Percentiles rank a stretch among this genome's conserved stretches.
Evolutionary conservation across 2,888 invertebrate genomes (phyloP).

Genomic region (Acronicta aceris): DNA sequence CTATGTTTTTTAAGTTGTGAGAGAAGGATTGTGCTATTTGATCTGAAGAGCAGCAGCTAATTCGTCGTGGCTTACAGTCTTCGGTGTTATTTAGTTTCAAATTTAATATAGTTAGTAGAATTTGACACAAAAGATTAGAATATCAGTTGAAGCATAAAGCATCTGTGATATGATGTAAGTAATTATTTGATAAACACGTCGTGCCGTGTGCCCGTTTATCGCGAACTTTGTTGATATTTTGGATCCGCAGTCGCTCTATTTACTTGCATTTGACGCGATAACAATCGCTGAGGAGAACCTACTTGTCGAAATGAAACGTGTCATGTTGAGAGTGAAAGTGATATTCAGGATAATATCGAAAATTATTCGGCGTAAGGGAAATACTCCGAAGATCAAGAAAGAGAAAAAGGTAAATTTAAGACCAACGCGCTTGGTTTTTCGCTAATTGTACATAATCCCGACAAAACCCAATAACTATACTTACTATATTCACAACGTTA

Average conservation of each 20-base stretch:
- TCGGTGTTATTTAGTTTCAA: not conserved
- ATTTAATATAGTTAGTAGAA: not conserved
- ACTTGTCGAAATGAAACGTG: conserved; percentile 26
- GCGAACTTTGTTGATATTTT: conserved; percentile 42
- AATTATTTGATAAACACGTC: conserved; percentile 50
- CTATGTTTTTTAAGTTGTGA: too few species aligned
- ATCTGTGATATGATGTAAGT: conserved; percentile 44
- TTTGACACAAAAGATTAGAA: conserved; percentile 38
- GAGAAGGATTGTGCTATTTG: too few species aligned
- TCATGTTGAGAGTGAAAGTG: conserved; percentile 19
- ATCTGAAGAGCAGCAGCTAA: too few species aligned
- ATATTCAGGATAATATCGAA: conserved; percentile 9
- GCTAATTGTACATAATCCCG: too few species aligned
- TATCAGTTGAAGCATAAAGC: conserved; percentile 24
- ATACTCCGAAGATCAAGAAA: conserved; percentile 6
- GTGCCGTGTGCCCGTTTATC: conserved; percentile 33
- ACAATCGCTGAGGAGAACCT: conserved; percentile 16
- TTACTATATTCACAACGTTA: too few species aligned
- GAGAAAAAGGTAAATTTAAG: conserved; percentile 22
- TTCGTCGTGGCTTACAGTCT: too few species aligned
- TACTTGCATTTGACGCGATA: conserved; percentile 39
- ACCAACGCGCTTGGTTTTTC: too few species aligned
- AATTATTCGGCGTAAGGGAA: conserved; percentile 4
- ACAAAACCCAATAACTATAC: too few species aligned
- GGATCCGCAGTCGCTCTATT: conserved; percentile 38